A percentile compares a stretch with the other conserved stretches of the same genome.
Conservation (phyloP, 92 coral and sea anemone species). For the Phymanthus crucifer region DNA sequence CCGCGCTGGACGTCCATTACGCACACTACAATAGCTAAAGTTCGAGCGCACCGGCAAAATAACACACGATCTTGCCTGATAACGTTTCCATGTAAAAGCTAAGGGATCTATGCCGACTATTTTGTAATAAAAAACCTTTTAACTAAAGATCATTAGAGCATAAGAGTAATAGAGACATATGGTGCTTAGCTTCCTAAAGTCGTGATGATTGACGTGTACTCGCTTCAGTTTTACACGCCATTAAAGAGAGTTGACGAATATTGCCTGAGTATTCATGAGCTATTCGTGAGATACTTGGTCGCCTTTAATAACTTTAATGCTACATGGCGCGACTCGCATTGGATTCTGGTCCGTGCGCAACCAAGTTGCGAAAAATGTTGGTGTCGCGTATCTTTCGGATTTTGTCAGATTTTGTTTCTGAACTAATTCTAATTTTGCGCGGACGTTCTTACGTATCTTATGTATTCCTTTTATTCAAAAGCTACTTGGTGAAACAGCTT, state of each 20-base stretch:
- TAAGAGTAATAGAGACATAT: background rate
- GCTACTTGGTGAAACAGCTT: no score
- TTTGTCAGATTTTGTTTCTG: no score
- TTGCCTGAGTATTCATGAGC: background rate
- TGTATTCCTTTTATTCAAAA: no score
- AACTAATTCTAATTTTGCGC: no score
- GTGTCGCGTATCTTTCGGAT: no score
- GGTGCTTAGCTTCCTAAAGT: background rate
- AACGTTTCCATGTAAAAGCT: background rate
- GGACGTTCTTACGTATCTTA: no score
- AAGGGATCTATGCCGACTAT: background rate
- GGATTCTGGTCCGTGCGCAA: no score
- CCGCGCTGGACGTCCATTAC: background rate
- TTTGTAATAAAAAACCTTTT: background rate
- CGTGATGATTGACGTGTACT: background rate
- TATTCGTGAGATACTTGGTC: background rate
- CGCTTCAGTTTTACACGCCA: background rate
- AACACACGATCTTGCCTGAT: background rate
- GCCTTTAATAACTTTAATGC: background rate
- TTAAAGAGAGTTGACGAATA: background rate
- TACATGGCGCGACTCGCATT: no score
- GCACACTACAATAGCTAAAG: background rate
- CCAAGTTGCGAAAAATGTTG: no score
- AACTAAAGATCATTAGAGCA: background rate
- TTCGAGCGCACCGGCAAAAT: background rate